These are phyloP conservation scores for Actinopyga echinites DNA, from an alignment of 53 echinoderm and acorn worm genomes.

Conservation along the genomic window DNA sequence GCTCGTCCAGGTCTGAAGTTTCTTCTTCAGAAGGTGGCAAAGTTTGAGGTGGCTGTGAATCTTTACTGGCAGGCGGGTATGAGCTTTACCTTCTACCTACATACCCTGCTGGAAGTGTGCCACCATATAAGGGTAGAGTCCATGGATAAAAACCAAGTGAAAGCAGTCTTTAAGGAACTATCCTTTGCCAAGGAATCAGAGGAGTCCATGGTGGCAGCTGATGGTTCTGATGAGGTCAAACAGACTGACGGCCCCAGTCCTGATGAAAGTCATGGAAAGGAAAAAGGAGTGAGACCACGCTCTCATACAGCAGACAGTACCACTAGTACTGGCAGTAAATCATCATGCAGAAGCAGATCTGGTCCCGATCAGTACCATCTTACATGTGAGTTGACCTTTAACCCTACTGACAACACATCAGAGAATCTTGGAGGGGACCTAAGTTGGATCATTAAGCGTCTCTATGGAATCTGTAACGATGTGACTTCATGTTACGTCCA, in stretches of 20 bases:
- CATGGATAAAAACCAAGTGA: slow-evolving; percentile 70
- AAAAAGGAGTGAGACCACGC: slow-evolving; percentile 19
- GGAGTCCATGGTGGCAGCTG: slow-evolving; percentile 16
- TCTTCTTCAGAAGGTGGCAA: slow-evolving; percentile 96
- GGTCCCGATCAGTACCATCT: slow-evolving; percentile 60
- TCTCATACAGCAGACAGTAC: slow-evolving; percentile 46
- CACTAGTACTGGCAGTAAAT: slow-evolving; percentile 20
- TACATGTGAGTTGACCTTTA: slow-evolving; percentile 82
- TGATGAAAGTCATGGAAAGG: background rate
- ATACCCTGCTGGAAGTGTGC: slow-evolving; percentile 93
- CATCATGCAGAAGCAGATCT: slow-evolving; percentile 31
- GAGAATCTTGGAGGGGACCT: slow-evolving; percentile 38
- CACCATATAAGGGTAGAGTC: slow-evolving; percentile 78
- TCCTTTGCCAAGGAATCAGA: background rate
- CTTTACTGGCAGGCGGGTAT: slow-evolving; percentile 95
- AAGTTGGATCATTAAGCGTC: slow-evolving; percentile 86
- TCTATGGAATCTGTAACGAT: slow-evolving; percentile 94
- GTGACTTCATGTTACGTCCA: slow-evolving; percentile 89
- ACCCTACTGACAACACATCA: slow-evolving; percentile 40
- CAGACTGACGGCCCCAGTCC: slow-evolving; percentile 15
- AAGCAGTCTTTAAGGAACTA: slow-evolving; percentile 60
- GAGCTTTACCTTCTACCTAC: slow-evolving; percentile 98
- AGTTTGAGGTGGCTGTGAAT: slow-evolving; percentile 95
- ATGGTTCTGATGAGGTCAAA: slow-evolving; percentile 17
- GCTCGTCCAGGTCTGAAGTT: slow-evolving; percentile 94